Base-by-base conservation (phyloP, 2,113 vertebrate species). In the Talpa occidentalis region DNA sequence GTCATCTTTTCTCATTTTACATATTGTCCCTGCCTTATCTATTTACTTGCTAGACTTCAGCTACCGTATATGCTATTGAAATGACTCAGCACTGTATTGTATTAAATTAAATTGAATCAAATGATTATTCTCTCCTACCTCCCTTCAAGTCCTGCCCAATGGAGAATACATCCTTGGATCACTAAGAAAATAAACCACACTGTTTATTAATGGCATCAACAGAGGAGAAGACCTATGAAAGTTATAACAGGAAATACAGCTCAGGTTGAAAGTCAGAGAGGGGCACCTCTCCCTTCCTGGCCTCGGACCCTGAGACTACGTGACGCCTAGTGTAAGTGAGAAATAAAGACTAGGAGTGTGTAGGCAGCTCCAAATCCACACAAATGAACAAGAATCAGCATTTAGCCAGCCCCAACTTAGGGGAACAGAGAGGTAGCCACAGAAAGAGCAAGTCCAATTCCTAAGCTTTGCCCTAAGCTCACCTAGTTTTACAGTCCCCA, bases 221-320 rank as follows among this genome's bases (percentile, higher is more conserved):
- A 60, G 56, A 88, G 67, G 47, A 94, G 37, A 87, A 30, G n/a
- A 83, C 28, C 66, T 44, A 30, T 64, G 54, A 82, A 96, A 91
- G 17, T 35, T 66, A 35, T 40, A 52, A 66, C 67, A 60, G 21
- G 77, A 94, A 83, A 90, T 62, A 72, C 22, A 90, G 37, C 47
- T 93, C 92, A 35, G 9, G 32, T 22, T 95, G 49, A 49, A 56
- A 28, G 28, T 88, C 37, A 54, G 1, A 28, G 26, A 52, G n/a
- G 62, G 10, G 72, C 49, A 52, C 49, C 49, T 47, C 21, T 47
- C 3, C 62, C 12, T 22, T 95, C 49, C n/a, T 14, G 81, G 30
- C 10, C n/a, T 42, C 72, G n/a, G 79, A 52, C n/a, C 4, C 59
- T 22, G 32, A 74, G 21, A 84, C 35, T 67, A 42, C 69, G 2